Percentiles rank a stretch among this genome's conserved stretches.
Conservation (phyloP, 1,140 invertebrate genomes). For the Caenorhabditis briggsae region DNA sequence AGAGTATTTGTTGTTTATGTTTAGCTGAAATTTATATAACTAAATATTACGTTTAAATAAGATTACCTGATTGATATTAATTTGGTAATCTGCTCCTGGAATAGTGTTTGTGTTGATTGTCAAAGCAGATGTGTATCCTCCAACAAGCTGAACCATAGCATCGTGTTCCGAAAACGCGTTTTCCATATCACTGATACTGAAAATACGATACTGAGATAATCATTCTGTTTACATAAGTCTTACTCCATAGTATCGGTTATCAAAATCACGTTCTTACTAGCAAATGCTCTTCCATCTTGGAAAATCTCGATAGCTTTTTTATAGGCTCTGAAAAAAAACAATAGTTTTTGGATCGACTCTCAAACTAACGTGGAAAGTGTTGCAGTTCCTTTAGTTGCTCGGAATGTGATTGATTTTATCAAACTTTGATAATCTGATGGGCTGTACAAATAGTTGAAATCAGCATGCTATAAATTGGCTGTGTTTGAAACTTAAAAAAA, state of each 20-base stretch:
- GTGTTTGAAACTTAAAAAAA: background rate
- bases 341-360: background rate
- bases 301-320: slow-evolving; percentile 15
- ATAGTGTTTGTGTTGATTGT: slow-evolving; percentile 28
- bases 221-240: background rate
- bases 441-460: slow-evolving; percentile 22
- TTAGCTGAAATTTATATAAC: background rate
- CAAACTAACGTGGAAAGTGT: slow-evolving; percentile 41
- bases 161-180: slow-evolving; percentile 15
- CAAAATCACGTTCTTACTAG: slow-evolving; percentile 44
- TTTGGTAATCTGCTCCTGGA: slow-evolving; percentile 35
- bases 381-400: slow-evolving; percentile 18
- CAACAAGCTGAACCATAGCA: slow-evolving; percentile 10
- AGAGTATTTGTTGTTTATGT: slow-evolving; percentile 4
- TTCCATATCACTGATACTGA: slow-evolving; percentile 19
- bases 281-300: slow-evolving; percentile 4
- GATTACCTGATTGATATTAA: slow-evolving; percentile 15
- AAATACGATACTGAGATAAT: background rate
- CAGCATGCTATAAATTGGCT: background rate
- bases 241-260: slow-evolving; percentile 57
- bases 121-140: slow-evolving; percentile 33
- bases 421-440: slow-evolving; percentile 1
- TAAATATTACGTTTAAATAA: background rate
- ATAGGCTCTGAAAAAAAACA: slow-evolving; percentile 20
- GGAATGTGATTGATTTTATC: slow-evolving; percentile 10